Percentiles rank a stretch among this genome's conserved stretches.
Conservation (phyloP, 2,113 vertebrate genomes). For the Eupsittula cactorum region DNA sequence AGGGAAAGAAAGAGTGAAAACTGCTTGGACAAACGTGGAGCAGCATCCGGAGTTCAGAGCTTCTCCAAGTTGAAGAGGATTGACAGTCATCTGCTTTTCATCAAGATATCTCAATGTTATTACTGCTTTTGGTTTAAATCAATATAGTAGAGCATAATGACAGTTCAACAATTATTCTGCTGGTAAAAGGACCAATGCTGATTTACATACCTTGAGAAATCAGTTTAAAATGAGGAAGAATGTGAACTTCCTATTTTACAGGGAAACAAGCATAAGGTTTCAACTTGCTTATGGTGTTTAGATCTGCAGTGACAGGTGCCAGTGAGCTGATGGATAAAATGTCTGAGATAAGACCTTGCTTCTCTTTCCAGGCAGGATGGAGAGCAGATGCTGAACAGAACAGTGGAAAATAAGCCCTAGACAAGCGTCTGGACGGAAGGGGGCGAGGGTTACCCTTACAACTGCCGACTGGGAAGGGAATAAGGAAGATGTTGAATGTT, state of each 20-base stretch:
- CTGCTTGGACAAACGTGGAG: neutral
- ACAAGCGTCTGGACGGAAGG: neutral
- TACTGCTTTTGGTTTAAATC: neutral
- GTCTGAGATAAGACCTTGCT: neutral
- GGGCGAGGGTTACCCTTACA: conserved; percentile 34
- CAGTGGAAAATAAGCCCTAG: neutral
- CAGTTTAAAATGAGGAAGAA: neutral
- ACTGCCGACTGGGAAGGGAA: neutral
- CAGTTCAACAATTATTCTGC: neutral
- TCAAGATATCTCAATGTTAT: neutral
- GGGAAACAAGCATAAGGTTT: neutral
- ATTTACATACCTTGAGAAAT: neutral
- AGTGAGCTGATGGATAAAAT: neutral
- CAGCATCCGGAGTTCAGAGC: neutral
- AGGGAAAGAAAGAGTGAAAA: neutral
- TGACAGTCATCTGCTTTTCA: neutral
- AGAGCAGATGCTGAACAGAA: neutral
- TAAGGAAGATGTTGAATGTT: neutral
- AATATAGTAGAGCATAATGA: neutral
- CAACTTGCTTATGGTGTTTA: neutral
- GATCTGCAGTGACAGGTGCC: conserved; percentile 13
- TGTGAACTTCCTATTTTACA: neutral
- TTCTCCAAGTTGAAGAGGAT: neutral
- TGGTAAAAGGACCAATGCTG: neutral
- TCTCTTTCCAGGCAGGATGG: neutral